phyloP scores from a whole-genome alignment of 2,888 invertebrate genomes.

The Pseudococcus viburni region DNA sequence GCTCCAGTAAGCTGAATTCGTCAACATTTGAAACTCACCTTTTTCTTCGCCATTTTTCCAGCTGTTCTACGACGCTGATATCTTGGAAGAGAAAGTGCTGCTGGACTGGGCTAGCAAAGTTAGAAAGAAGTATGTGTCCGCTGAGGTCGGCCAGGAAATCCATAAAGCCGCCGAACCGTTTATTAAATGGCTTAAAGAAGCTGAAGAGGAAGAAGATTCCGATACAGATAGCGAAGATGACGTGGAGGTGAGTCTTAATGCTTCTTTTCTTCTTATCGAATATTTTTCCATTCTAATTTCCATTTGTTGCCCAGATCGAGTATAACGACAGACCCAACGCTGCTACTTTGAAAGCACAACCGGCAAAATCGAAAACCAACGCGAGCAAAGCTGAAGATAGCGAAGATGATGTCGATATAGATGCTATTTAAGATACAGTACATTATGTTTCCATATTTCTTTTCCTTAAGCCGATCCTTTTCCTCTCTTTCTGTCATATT shows the following conservation, averaged over 20 bases:
- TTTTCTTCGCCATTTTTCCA: conserved; percentile 70
- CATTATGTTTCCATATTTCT: conserved; percentile 12
- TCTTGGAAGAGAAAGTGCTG: conserved; percentile 93
- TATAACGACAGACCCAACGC: conserved; percentile 90
- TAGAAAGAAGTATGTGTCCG: conserved; percentile 93
- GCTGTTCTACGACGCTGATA: conserved; percentile 94
- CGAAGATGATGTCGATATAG: conserved; percentile 90
- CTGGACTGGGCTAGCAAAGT: conserved; percentile 97
- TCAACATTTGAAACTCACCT: background rate
- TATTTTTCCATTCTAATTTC: conserved; percentile 55
- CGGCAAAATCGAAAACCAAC: conserved; percentile 70
- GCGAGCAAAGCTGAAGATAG: conserved; percentile 76
- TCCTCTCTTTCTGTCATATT: background rate
- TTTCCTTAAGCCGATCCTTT: conserved; percentile 21
- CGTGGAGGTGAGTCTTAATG: conserved; percentile 74
- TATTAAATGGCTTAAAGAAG: conserved; percentile 96
- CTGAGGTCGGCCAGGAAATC: conserved; percentile 92
- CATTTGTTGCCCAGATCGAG: conserved; percentile 78
- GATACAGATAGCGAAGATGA: conserved; percentile 81
- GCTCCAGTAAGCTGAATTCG: background rate
- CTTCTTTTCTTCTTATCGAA: background rate
- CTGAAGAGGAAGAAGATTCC: conserved; percentile 93
- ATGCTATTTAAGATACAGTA: conserved; percentile 82
- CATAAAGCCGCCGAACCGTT: conserved; percentile 93
- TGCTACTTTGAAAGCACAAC: conserved; percentile 80